A percentile compares a stretch with the other conserved stretches of the same genome.
These are phyloP conservation scores for Ameiurus melas DNA, from an alignment of 2,113 vertebrate species.

Conservation along the genomic window DNA sequence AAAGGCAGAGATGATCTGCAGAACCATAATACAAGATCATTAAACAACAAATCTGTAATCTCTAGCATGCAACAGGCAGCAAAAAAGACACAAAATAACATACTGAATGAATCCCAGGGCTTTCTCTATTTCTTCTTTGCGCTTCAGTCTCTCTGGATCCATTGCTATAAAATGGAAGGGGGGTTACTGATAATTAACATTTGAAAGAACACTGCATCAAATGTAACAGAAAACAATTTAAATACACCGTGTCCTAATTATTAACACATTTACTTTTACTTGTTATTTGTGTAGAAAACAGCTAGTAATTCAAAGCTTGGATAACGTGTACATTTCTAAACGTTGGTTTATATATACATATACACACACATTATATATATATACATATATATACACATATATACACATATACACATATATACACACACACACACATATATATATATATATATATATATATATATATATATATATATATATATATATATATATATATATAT, in stretches of 20 bases:
- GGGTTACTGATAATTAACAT: neutral
- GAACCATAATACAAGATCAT: neutral
- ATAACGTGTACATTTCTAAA: neutral
- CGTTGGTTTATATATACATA: neutral
- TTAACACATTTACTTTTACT: neutral
- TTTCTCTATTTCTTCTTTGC: slow-evolving; percentile 95
- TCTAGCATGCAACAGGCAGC: neutral
- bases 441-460: too few species aligned
- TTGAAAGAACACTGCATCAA: neutral
- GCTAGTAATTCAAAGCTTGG: neutral
- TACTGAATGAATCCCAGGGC: slow-evolving; percentile 98
- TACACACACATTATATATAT: too few species aligned
- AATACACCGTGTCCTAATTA: neutral
- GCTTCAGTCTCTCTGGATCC: slow-evolving; percentile 88
- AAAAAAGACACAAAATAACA: slow-evolving; percentile 55
- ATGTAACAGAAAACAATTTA: neutral
- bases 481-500: too few species aligned
- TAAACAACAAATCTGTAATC: neutral
- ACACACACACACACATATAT: too few species aligned
- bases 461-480: too few species aligned
- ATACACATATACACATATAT: too few species aligned
- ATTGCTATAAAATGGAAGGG: slow-evolving; percentile 59
- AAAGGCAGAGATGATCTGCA: slow-evolving; percentile 92
- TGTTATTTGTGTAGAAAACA: neutral
- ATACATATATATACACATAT: too few species aligned